These are phyloP conservation scores for Callipepla squamata DNA, from an alignment of 2,113 vertebrate species.

Conservation along the genomic window DNA sequence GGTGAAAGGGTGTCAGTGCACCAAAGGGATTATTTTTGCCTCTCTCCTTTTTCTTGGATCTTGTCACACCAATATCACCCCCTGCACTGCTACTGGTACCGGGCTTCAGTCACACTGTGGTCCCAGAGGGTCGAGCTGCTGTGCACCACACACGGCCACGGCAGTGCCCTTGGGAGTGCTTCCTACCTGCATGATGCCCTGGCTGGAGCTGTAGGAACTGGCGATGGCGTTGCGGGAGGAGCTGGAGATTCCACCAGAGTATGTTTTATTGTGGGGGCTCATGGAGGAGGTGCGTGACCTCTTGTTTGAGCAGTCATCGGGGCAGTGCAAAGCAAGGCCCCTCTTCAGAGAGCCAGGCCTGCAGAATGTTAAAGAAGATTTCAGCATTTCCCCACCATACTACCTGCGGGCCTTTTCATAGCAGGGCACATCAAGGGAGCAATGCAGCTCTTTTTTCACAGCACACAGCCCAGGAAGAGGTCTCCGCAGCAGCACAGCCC, in stretches of 20 bases:
- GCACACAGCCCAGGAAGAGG: background rate
- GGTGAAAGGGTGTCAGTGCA: background rate
- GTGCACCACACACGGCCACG: background rate
- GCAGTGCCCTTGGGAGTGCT: accelerated
- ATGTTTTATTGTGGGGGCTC: slow-evolving; percentile 80
- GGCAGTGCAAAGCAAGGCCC: slow-evolving; percentile 71
- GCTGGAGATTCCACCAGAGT: slow-evolving; percentile 78
- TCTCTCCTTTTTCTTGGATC: background rate
- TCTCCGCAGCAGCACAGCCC: background rate
- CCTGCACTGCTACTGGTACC: too few relatives aligned
- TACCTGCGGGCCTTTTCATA: background rate
- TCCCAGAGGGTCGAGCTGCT: background rate
- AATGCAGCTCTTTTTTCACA: background rate
- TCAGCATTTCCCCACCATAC: background rate
- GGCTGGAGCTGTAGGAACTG: slow-evolving; percentile 94
- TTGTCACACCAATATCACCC: background rate
- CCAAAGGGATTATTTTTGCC: background rate
- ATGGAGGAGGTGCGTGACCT: slow-evolving; percentile 89
- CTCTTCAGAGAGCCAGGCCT: slow-evolving; percentile 91
- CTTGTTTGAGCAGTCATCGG: slow-evolving; percentile 86
- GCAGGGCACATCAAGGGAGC: background rate
- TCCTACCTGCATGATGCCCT: slow-evolving; percentile 84
- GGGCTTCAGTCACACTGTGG: accelerated
- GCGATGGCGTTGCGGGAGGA: slow-evolving; percentile 88
- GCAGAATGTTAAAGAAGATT: background rate